phyloP scores from a whole-genome alignment of 2,113 vertebrate species.

The Aythya baeri region DNA sequence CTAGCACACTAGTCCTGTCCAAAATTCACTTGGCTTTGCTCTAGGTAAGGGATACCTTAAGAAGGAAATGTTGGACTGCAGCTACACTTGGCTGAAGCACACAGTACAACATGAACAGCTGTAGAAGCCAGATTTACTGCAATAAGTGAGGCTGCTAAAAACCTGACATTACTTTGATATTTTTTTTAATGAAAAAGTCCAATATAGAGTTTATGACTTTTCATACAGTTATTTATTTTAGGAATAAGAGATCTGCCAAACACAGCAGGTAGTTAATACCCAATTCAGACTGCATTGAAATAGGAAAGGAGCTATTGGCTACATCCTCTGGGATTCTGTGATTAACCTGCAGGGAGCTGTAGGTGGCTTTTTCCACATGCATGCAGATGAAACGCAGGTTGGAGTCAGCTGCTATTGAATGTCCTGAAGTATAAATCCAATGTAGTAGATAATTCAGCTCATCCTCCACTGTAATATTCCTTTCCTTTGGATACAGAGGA shows the following conservation, averaged over 20 bases:
- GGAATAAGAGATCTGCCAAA: constrained; percentile 66
- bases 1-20: constrained; percentile 27
- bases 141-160: constrained; percentile 59
- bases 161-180: constrained; percentile 61
- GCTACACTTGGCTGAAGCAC: constrained; percentile 65
- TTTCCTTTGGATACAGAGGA: neutral
- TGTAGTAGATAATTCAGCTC: neutral
- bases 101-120: constrained; percentile 65
- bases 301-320: constrained; percentile 51
- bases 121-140: constrained; percentile 62
- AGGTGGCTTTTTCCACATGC: constrained; percentile 35
- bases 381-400: neutral
- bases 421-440: neutral
- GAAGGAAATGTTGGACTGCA: constrained; percentile 66
- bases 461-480: neutral
- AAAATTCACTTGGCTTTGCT: constrained; percentile 63
- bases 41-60: constrained; percentile 56
- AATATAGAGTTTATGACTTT: constrained; percentile 72
- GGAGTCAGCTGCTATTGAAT: neutral
- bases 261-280: constrained; percentile 71
- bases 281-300: constrained; percentile 61
- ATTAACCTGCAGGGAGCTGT: constrained; percentile 51
- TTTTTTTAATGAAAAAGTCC: constrained; percentile 61
- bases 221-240: constrained; percentile 72
- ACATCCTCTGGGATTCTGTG: constrained; percentile 45